Evolutionary conservation across 2,888 invertebrate species (phyloP), one percentile per base, ranked within the genome.

Genomic region (Empis livida): DNA sequence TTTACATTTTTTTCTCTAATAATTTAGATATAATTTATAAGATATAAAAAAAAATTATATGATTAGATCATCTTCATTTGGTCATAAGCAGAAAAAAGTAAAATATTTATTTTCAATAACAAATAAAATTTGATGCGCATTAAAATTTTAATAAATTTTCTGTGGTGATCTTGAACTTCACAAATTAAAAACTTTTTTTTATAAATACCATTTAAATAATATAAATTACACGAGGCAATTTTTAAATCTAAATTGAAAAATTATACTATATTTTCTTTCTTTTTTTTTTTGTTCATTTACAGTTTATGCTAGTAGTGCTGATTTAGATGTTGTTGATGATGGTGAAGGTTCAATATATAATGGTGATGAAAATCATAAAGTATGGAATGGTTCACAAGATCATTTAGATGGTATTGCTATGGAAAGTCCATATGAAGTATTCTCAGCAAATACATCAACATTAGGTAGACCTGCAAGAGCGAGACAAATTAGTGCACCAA

Each of bases 351-450:
- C 89, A 53, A 80, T 82, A 48, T 91, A 84, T 68, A 91, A 91
- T 61, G 91, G 90, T 0, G 89, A 92, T 61, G 91, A 91, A 67
- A 93, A 93, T 65, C 92, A 93, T 66, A 93, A 93, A 67, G 84
- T 93, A 38, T 93, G 93, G 92, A 85, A 86, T 3, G 87, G 88
- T 10, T 80, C 80, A 23, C 77, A 80, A 30, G 86, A 87, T 63
- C 79, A 84, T 48, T 73, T 86, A 31, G 84, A 84, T 52, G 80
- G 73, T 17, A 72, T 77, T 50, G 79, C 73, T 4, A 70, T 76
- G 39, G 76, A 83, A 58, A 78, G 79, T 53, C 78, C 80, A 13
- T 87, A 87, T 59, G 87, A 88, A 55, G 75, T 81, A 31, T 78
- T 76, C 52, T 71, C 65, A 3, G 68, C 66, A 38, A 65, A 63